Conservation (phyloP, 2,113 vertebrate species). For the Phalacrocorax pelagicus region DNA sequence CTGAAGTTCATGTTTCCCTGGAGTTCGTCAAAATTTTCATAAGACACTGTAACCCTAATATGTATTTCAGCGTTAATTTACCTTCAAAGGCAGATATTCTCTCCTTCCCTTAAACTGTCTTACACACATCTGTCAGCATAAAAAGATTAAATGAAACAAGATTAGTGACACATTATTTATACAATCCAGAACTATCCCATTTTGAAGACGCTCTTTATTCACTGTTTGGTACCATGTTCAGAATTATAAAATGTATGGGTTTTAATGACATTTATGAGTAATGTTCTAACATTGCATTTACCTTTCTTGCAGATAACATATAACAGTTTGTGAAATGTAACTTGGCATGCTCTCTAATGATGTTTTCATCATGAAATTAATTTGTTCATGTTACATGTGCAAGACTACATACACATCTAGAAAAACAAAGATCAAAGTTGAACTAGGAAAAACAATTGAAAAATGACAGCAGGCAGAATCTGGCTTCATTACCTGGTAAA, state of each 20-base stretch:
- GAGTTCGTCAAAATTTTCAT: background rate
- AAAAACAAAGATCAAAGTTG: background rate
- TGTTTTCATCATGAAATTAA: too few species aligned
- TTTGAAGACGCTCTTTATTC: background rate
- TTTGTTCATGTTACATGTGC: background rate
- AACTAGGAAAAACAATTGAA: background rate
- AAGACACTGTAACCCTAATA: background rate
- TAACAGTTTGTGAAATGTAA: background rate
- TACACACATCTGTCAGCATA: background rate
- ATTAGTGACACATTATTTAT: background rate
- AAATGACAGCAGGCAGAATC: background rate
- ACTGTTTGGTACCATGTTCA: background rate
- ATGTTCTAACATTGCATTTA: background rate
- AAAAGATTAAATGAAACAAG: background rate
- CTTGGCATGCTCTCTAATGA: too few species aligned
- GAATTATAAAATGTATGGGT: background rate
- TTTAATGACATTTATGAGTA: background rate
- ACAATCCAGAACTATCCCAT: background rate
- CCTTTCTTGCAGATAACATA: background rate
- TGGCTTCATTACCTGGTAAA: constrained; percentile 28
- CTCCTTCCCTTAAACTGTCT: background rate
- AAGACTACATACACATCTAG: background rate
- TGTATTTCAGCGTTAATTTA: background rate
- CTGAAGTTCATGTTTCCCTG: background rate
- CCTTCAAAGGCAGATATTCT: background rate